These are phyloP conservation scores for Malurus melanocephalus DNA, from an alignment of 2,113 vertebrate genomes.

Conservation along the genomic window DNA sequence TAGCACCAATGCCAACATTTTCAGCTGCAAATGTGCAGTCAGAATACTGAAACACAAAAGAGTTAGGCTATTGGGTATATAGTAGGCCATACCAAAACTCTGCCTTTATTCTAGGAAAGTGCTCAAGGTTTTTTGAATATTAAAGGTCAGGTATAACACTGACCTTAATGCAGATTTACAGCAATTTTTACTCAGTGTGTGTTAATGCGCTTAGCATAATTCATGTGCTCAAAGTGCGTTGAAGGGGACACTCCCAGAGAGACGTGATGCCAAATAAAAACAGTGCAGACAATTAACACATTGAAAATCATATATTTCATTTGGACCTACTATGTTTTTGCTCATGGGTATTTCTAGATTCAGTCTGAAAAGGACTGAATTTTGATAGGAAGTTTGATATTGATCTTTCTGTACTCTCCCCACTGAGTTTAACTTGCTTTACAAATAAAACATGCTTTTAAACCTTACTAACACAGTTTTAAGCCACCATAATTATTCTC, in stretches of 20 bases:
- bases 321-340: neutral
- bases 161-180: neutral
- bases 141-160: neutral
- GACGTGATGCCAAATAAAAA: neutral
- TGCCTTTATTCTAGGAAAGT: neutral
- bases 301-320: neutral
- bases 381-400: neutral
- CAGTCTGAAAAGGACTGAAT: neutral
- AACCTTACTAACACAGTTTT: neutral
- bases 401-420: neutral
- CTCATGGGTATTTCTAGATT: neutral
- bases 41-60: neutral
- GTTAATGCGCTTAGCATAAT: neutral
- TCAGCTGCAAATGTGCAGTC: neutral
- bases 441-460: neutral
- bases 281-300: neutral
- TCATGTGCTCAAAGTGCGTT: neutral
- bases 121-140: neutral
- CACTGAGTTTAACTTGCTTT: neutral
- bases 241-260: neutral
- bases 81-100: neutral
- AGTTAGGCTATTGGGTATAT: fast-evolving
- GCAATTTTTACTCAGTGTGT: neutral
- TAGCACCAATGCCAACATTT: neutral
- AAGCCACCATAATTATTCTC: neutral